Conservation (phyloP, 2,113 vertebrate species). For the Elanus axillaris region DNA sequence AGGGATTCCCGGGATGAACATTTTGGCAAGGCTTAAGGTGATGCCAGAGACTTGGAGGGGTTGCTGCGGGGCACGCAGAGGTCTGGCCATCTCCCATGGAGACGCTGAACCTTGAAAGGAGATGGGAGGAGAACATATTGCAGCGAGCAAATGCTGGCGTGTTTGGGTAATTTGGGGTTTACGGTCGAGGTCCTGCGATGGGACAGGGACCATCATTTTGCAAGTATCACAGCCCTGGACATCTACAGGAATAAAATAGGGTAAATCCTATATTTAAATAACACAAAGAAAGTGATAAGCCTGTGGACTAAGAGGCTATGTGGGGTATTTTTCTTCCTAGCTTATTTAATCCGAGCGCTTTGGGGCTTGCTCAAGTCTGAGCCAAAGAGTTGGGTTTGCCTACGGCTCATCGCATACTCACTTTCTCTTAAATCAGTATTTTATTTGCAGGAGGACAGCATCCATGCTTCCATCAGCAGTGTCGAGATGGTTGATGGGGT, state of each 20-base stretch:
- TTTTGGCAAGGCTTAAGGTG: neutral
- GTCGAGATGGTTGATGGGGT: neutral
- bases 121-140: neutral
- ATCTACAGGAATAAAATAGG: neutral
- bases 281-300: neutral
- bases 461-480: neutral
- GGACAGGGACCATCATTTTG: neutral
- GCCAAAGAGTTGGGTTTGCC: neutral
- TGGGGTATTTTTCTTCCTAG: neutral
- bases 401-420: neutral
- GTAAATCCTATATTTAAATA: neutral
- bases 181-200: rapidly evolving
- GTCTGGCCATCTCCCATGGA: neutral
- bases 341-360: neutral
- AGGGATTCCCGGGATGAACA: neutral
- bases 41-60: neutral
- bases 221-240: neutral
- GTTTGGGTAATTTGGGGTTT: neutral
- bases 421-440: neutral
- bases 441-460: neutral
- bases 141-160: rapidly evolving
- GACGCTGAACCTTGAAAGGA: neutral
- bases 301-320: neutral
- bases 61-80: rapidly evolving
- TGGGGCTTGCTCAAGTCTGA: neutral